Evolutionary conservation across 2,797 vertebrate genomes (phyloP), one percentile per base, ranked within the genome.

Genomic region (Miichthys miiuy): DNA sequence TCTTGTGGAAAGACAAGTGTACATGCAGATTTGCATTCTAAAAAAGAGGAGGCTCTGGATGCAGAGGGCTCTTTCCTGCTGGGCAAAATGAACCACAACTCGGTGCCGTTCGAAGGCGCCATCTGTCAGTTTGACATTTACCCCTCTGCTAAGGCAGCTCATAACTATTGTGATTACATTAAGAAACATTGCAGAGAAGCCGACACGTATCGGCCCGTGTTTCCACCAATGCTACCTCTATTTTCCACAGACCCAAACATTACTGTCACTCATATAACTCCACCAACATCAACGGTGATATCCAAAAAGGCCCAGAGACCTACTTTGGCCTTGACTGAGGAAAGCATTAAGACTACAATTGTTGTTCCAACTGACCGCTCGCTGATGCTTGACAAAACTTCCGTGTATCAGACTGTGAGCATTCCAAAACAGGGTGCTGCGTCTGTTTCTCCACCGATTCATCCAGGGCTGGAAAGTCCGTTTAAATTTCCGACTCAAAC

Each of bases 81-180:
- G 75, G 98, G 98, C 71, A 99, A 96, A 93, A 96, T 96, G 90
- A 97, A 94, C 93, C 97, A 96, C 27, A 96, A 95, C 60, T 95
- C 97, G 0, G 96, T 97, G 88, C 96, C 96, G 52, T 99, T 99
- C 64, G 98, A 99, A 96, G 98, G 98, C 20, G 96, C 97, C 81
- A 93, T 99, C 84, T 99, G 98, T 93, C 98, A 99, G 89, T 98
- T 99, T 68, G 97, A 99, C 93, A 95, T 99, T 93, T 97, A 98
- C 92, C 97, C 98, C 67, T 97, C 97, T 30, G 93, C 96, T 23
- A 95, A 96, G 96, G 97, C 97, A 94, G 96, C 97, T 96, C 96
- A 97, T 87, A 96, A 98, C 95, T 99, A 98, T 96, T 99, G 98
- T 94, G 95, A 97, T 94, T 96, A 97, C 94, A 96, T 99, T 91